Conservation (phyloP, 2,888 invertebrate genomes). For the Ectropis crepuscularia region DNA sequence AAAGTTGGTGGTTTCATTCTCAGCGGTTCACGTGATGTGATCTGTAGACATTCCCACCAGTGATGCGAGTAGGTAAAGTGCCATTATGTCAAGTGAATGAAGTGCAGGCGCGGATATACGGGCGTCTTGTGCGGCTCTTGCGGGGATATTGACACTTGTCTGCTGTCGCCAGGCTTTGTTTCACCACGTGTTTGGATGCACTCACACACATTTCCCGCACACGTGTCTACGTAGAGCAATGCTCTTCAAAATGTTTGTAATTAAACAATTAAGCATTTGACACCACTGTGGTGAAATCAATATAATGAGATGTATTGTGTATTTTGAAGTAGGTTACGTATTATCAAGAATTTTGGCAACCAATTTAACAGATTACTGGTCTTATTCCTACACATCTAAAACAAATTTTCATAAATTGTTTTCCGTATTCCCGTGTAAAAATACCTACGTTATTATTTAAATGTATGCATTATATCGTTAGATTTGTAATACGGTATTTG, state of each 20-base stretch:
- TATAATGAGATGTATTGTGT: no score
- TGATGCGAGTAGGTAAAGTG: conserved; percentile 50
- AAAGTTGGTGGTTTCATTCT: conserved; percentile 2
- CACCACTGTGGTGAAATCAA: no score
- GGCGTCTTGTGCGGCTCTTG: conserved; percentile 74
- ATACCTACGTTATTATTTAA: no score
- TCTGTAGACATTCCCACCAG: conserved; percentile 62
- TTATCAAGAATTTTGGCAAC: no score
- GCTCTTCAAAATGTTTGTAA: conserved; percentile 27
- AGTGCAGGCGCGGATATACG: conserved; percentile 74
- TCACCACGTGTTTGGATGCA: conserved; percentile 74
- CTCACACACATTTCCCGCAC: conserved; percentile 51
- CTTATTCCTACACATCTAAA: no score
- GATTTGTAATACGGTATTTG: no score
- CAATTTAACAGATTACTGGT: no score
- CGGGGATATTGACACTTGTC: conserved; percentile 81
- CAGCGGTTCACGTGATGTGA: conserved; percentile 31
- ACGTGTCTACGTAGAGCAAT: conserved; percentile 57
- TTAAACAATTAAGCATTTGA: background rate
- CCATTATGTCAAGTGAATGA: conserved; percentile 70
- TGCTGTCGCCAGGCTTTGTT: conserved; percentile 73
- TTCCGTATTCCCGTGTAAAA: no score
- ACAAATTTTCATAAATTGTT: no score
- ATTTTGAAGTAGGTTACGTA: no score
- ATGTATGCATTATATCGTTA: no score